Conservation (phyloP, 2,113 vertebrate species). For the Xyliphius kryptos region DNA sequence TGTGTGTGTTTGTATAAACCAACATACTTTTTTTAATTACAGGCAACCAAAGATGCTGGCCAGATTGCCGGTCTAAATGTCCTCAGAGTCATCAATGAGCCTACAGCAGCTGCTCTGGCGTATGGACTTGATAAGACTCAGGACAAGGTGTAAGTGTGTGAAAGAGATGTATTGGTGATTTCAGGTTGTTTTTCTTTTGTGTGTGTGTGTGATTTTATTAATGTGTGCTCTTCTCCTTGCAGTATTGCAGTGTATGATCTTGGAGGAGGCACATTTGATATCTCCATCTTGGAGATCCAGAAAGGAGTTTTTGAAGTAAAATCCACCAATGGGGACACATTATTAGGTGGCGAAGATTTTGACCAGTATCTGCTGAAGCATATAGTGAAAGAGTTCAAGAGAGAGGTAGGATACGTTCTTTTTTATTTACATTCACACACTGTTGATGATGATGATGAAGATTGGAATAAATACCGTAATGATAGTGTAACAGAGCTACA, state of each 20-base stretch:
- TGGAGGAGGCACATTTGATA: conserved; percentile 97
- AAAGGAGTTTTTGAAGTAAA: conserved; percentile 99
- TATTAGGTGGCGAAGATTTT: conserved; percentile 96
- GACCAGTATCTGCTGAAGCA: conserved; percentile 87
- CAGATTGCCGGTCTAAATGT: conserved; percentile 95
- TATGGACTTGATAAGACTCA: conserved; percentile 96
- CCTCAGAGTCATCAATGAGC: conserved; percentile 94
- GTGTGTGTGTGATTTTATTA: too few relatives aligned
- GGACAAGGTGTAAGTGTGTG: conserved; percentile 83
- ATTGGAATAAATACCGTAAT: too few relatives aligned
- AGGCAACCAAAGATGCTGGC: conserved; percentile 97
- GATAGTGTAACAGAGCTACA: too few relatives aligned
- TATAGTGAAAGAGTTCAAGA: conserved; percentile 96
- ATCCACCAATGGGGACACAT: conserved; percentile 98
- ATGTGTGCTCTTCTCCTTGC: conserved; percentile 1
- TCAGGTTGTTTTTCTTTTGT: too few relatives aligned
- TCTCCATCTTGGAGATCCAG: conserved; percentile 96
- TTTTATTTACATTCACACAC: too few relatives aligned
- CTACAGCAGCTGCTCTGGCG: conserved; percentile 92
- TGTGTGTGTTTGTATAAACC: too few relatives aligned
- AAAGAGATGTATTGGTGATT: too few relatives aligned
- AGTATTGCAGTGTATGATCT: conserved; percentile 97
- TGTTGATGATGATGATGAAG: too few relatives aligned
- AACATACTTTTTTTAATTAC: too few relatives aligned
- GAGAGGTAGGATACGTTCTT: too few relatives aligned